phyloP scores from a whole-genome alignment of 2,113 vertebrate species.

The Eptesicus fuscus region DNA sequence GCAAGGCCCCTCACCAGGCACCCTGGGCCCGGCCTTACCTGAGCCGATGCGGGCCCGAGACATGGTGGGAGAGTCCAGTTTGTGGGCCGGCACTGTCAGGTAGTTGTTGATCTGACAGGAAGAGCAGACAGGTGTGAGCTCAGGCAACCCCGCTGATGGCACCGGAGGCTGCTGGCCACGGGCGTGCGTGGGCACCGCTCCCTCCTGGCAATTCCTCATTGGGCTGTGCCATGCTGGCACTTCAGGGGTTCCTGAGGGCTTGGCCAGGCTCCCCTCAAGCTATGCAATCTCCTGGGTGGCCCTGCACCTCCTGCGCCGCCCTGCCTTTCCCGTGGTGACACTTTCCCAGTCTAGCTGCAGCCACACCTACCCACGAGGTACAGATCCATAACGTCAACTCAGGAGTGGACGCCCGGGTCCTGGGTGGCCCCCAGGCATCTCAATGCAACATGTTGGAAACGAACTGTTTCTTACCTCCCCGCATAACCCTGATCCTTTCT shows the following conservation, averaged over 20 bases:
- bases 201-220: neutral
- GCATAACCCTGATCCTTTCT: neutral
- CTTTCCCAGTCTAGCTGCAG: neutral
- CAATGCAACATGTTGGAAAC: rapidly evolving
- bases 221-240: neutral
- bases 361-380: neutral
- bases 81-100: conserved; percentile 91
- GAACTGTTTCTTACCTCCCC: neutral
- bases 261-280: neutral
- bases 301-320: neutral
- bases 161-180: rapidly evolving
- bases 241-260: neutral
- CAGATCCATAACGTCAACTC: neutral
- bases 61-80: conserved; percentile 92
- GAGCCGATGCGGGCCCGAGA: conserved; percentile 92
- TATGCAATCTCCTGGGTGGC: neutral
- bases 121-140: neutral
- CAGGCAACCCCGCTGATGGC: rapidly evolving
- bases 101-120: conserved; percentile 89
- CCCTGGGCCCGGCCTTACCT: conserved; percentile 80
- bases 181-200: rapidly evolving
- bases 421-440: neutral
- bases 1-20: neutral
- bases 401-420: neutral
- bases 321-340: neutral